phyloP scores from a whole-genome alignment of 2,888 invertebrate species.

The Petrophora chlorosata region DNA sequence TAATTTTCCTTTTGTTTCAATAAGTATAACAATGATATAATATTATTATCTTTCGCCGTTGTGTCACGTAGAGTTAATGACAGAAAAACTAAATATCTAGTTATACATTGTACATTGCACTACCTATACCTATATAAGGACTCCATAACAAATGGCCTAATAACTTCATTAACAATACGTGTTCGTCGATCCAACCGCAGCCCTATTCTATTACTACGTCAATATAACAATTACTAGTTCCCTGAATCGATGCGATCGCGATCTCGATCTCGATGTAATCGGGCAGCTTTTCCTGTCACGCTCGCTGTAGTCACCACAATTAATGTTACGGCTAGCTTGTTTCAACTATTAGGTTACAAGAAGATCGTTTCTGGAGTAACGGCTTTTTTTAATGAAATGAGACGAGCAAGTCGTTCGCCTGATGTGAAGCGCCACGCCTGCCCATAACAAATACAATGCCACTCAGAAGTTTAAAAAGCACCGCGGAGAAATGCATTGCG shows the following conservation, averaged over 20 bases:
- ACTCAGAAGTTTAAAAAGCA: no score
- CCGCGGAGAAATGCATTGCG: no score
- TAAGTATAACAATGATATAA: no score
- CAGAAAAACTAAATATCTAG: no score
- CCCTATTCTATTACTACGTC: slow-evolving; percentile 37
- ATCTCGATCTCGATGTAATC: slow-evolving; percentile 64
- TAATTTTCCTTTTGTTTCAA: no score
- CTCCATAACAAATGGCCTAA: slow-evolving; percentile 9
- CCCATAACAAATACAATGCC: no score
- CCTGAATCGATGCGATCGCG: slow-evolving; percentile 54
- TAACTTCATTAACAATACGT: slow-evolving; percentile 22
- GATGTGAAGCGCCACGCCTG: no score
- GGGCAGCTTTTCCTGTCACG: slow-evolving; percentile 69
- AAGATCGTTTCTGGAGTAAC: not conserved
- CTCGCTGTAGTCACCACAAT: slow-evolving; percentile 55
- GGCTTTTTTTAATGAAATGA: not conserved
- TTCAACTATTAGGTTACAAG: slow-evolving; percentile 20
- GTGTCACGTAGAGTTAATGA: no score
- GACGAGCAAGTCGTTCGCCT: no score
- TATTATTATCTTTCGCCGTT: no score
- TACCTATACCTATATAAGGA: no score
- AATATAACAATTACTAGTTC: slow-evolving; percentile 60
- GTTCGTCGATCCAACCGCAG: slow-evolving; percentile 6
- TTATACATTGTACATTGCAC: no score
- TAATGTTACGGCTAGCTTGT: slow-evolving; percentile 42